Evolutionary conservation across 2,113 vertebrate species (phyloP).

Genomic region (Apteryx owenii): DNA sequence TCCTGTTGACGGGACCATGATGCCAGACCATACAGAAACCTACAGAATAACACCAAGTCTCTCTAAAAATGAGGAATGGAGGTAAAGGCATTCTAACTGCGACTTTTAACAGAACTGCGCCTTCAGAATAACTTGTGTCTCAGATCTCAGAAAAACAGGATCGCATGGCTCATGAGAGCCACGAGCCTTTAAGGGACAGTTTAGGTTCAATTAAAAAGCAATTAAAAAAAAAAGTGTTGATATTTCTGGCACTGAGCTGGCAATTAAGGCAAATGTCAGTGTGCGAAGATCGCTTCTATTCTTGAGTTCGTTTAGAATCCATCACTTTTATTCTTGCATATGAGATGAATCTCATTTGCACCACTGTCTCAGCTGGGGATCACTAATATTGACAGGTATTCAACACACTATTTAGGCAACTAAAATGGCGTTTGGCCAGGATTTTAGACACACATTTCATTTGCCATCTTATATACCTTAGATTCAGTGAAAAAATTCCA

Average conservation of each 20-base stretch:
- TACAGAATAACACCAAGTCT: too few species aligned
- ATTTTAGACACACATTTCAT: neutral
- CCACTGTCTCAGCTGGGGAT: neutral
- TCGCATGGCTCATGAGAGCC: neutral
- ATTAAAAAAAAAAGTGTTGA: neutral
- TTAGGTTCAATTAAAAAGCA: neutral
- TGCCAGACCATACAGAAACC: too few species aligned
- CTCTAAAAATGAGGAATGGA: too few species aligned
- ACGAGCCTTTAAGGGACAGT: neutral
- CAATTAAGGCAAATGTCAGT: neutral
- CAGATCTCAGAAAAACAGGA: neutral
- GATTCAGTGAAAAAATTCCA: neutral
- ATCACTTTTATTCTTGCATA: neutral
- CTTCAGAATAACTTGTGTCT: neutral
- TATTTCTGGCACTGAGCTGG: neutral
- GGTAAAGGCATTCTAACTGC: too few species aligned
- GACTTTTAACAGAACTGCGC: too few species aligned
- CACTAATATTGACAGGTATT: neutral
- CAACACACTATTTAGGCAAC: neutral
- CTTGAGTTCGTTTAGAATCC: too few species aligned
- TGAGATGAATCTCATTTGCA: neutral
- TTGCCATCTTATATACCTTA: neutral
- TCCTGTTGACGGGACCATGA: too few species aligned
- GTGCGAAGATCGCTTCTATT: neutral
- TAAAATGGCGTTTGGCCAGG: neutral